phyloP scores from a whole-genome alignment of 1,140 invertebrate genomes.

The Drosophila arawakana region DNA sequence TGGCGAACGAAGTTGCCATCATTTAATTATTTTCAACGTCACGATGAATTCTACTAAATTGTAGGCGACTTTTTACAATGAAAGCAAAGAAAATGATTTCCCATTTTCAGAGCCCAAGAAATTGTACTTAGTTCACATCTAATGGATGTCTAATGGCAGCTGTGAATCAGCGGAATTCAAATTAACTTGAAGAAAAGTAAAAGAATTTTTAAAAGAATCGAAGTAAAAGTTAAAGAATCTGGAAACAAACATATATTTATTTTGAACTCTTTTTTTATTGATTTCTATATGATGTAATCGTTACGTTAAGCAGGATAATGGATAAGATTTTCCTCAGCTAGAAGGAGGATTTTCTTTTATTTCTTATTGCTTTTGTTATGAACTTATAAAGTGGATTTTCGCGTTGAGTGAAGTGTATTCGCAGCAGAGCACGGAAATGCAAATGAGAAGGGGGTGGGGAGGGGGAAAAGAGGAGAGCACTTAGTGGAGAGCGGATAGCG shows the following conservation, averaged over 20 bases:
- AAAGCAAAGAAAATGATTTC: background rate
- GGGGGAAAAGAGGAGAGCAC: constrained; percentile 32
- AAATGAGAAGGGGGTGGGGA: constrained; percentile 53
- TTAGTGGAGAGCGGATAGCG: constrained; percentile 13
- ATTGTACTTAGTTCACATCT: too few species aligned
- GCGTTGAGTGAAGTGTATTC: constrained; percentile 32
- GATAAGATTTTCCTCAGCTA: background rate
- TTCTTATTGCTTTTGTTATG: constrained; percentile 46
- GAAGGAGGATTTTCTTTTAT: background rate
- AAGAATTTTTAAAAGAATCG: background rate
- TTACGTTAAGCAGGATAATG: background rate
- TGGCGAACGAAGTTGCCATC: background rate
- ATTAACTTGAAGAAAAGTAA: too few species aligned
- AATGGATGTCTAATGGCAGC: too few species aligned
- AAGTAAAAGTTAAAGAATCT: background rate
- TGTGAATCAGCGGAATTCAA: too few species aligned
- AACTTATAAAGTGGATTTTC: constrained; percentile 72
- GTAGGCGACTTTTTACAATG: background rate
- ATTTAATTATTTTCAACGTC: constrained; percentile 8
- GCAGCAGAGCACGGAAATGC: constrained; percentile 49
- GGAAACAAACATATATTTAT: too few species aligned
- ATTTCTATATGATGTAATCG: too few species aligned
- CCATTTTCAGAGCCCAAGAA: too few species aligned
- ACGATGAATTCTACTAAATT: background rate
- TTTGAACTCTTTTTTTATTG: too few species aligned